A percentile compares a stretch with the other conserved stretches of the same genome.
phyloP scores from a whole-genome alignment of 2,113 vertebrate species.

The Chascanopsetta lugubris region DNA sequence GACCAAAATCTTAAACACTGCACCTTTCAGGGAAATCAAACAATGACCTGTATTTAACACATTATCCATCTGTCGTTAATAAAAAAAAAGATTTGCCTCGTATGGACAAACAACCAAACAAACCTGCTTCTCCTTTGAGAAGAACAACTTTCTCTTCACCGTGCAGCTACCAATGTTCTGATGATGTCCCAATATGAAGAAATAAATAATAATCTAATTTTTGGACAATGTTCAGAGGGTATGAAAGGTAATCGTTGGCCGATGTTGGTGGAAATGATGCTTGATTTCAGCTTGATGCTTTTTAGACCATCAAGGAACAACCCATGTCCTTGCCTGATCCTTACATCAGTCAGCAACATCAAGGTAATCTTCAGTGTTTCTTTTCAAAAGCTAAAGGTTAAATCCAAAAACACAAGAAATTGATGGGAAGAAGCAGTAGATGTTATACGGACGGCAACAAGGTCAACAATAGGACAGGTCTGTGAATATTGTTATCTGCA shows the following conservation, averaged over 20 bases:
- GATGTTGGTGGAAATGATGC: neutral
- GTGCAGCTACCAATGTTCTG: neutral
- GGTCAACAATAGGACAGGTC: neutral
- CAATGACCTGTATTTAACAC: neutral
- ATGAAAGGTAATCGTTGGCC: neutral
- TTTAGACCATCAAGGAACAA: neutral
- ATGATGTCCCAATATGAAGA: neutral
- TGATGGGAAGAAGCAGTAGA: neutral
- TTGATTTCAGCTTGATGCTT: neutral
- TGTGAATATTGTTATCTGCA: neutral
- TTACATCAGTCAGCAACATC: neutral
- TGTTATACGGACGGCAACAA: neutral
- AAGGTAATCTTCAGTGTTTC: neutral
- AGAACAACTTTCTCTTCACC: too few species aligned
- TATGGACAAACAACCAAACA: neutral
- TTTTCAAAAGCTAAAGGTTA: neutral
- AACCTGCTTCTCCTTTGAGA: too few species aligned
- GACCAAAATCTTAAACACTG: too few species aligned
- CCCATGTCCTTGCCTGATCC: neutral
- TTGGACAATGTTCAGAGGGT: neutral
- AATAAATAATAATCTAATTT: neutral
- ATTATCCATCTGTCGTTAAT: neutral
- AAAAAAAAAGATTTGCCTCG: too few species aligned
- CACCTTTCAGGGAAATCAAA: neutral
- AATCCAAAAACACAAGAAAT: neutral